Evolutionary conservation across 1,140 invertebrate species (phyloP), one percentile per base, ranked within the genome.

Genomic region (Psix sp.): DNA sequence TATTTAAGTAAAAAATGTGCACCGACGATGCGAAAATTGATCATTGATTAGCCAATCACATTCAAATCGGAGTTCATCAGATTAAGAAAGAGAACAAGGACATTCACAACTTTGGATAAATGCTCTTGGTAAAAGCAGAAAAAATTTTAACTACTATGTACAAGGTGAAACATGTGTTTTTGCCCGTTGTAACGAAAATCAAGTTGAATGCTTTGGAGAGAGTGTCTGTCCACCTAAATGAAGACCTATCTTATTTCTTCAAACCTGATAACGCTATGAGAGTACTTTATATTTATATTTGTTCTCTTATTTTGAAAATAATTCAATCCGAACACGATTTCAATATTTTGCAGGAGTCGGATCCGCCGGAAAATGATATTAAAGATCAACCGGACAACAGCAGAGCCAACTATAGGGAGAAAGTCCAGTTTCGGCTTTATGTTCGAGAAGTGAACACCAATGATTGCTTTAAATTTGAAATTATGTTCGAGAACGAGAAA

Each of bases 31-130:
- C 33, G 21, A 7, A 21, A 59, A 43, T 26, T 52, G 13, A 13
- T 51, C 1, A 13, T 40, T 36, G 35, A 56, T 24, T 67, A 51
- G 51, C 63, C 63, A 39, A 11, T 67, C 1, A 20, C 57, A 3
- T 67, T 57, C 15, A 67, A 67, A 35, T 48, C 63, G 5, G 63
- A 67, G 42, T 21, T 24, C 5, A 67, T 67, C 10, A 18, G 9
- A 2, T 67, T 51, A 51, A 42, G n/a, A 49, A 66, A 35, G 7
- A 45, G n/a, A 46, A 29, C 3, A 31, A 6, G 13, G 51, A 66
- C 15, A 54, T 66, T 40, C 20, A 24, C 10, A 16, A 33, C 5
- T 40, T 66, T 40, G 62, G 62, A 14, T 56, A 66, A 46, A 40
- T 48, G 15, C 33, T 66, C 6, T 33, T 13, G 1, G 62, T 56